A percentile compares a stretch with the other conserved stretches of the same genome.
Evolutionary conservation across 2,888 invertebrate genomes (phyloP).

Genomic region (Zootermopsis nevadensis): DNA sequence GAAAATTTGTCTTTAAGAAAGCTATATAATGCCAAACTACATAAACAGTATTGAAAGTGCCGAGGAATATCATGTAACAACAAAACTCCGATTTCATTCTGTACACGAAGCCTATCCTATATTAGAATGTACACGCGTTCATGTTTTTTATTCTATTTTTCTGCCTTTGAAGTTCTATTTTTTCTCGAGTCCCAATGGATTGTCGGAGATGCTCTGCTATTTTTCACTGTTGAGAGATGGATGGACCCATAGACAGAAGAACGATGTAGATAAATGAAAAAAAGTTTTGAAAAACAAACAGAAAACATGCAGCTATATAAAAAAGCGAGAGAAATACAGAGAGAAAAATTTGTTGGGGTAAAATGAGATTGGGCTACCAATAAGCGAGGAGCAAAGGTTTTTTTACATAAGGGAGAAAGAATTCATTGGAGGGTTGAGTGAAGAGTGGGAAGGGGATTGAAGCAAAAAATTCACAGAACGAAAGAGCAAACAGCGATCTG

Average conservation of each 20-base stretch:
- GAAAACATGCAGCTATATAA: conserved; percentile 33
- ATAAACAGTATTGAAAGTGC: not conserved
- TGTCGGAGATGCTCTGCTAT: conserved; percentile 38
- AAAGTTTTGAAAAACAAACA: conserved; percentile 39
- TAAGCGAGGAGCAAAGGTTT: conserved; percentile 40
- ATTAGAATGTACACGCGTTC: conserved; percentile 35
- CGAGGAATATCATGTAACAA: conserved; percentile 5
- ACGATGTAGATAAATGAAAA: conserved; percentile 41
- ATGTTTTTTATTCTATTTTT: conserved; percentile 30
- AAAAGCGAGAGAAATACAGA: conserved; percentile 25
- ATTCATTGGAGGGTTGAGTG: conserved; percentile 20
- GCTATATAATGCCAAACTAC: not conserved
- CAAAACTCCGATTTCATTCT: conserved; percentile 26
- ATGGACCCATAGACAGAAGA: conserved; percentile 34
- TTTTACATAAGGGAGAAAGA: conserved; percentile 37
- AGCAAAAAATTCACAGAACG: conserved; percentile 33
- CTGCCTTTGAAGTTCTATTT: conserved; percentile 34
- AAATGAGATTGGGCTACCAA: conserved; percentile 36
- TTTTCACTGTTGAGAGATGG: conserved; percentile 41
- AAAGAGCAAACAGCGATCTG: conserved; percentile 47
- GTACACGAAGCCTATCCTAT: conserved; percentile 9
- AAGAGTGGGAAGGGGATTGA: conserved; percentile 31
- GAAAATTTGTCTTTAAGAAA: not conserved
- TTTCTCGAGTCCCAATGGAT: conserved; percentile 33
- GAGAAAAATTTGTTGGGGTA: conserved; percentile 37